Evolutionary conservation across 2,113 vertebrate species (phyloP).

Genomic region (Silurus glanis): DNA sequence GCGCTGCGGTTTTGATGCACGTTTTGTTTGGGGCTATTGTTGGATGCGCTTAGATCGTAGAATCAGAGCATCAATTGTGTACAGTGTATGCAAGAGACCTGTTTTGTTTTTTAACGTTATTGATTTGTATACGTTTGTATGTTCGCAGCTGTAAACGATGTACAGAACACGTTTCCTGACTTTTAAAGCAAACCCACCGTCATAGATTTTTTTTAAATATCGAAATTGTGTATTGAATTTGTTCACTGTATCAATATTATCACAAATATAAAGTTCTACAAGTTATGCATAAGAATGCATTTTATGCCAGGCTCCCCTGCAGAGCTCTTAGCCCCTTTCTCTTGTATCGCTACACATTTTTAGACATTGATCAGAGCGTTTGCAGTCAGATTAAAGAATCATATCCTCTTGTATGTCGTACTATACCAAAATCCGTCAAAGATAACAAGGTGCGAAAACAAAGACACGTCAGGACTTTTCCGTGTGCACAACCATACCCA

Average conservation of each 20-base stretch:
- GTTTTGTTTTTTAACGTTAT: slow-evolving; percentile 8
- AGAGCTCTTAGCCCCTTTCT: not conserved
- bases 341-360: not conserved
- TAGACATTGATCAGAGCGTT: too few species aligned
- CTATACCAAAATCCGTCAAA: not conserved
- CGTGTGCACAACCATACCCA: not conserved
- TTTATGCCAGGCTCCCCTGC: not conserved
- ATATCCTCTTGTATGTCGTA: not conserved
- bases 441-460: not conserved
- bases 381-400: not conserved
- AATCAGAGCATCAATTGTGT: slow-evolving; percentile 10
- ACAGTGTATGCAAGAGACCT: slow-evolving; percentile 7
- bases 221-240: too few species aligned
- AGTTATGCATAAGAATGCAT: not conserved
- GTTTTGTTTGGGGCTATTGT: slow-evolving; percentile 33
- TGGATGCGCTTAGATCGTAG: slow-evolving; percentile 10
- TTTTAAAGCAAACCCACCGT: too few species aligned
- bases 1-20: slow-evolving; percentile 23
- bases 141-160: not conserved
- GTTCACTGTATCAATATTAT: not conserved
- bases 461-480: not conserved
- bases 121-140: slow-evolving; percentile 24
- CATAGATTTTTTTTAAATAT: too few species aligned
- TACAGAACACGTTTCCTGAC: too few species aligned
- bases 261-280: not conserved